A percentile compares a stretch with the other conserved stretches of the same genome.
Evolutionary conservation across 2,113 vertebrate species (phyloP).

Genomic region (Mohoua ochrocephala): DNA sequence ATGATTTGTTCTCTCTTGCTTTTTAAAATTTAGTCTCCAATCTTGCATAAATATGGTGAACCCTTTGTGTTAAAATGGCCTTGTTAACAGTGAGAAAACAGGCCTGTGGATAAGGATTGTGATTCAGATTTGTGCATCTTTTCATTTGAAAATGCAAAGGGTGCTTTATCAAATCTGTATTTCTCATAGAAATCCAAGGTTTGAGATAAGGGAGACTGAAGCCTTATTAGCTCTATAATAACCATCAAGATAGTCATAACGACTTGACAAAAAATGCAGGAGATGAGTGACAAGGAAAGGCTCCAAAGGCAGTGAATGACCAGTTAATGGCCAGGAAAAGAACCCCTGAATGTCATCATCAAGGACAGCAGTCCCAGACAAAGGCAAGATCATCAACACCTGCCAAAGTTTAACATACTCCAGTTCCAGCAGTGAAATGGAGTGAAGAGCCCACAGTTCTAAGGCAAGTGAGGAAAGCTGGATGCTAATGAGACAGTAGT

Average conservation of each 20-base stretch:
- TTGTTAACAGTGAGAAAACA: neutral
- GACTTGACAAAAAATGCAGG: neutral
- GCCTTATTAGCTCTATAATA: neutral
- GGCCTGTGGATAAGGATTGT: accelerated
- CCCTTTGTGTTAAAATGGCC: neutral
- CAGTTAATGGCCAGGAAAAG: neutral
- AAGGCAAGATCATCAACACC: neutral
- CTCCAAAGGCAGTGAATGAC: neutral
- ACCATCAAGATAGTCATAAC: neutral
- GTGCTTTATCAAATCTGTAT: neutral
- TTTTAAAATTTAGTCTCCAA: neutral
- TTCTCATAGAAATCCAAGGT: neutral
- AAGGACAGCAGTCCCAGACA: neutral
- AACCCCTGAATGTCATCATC: neutral
- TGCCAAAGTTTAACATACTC: neutral
- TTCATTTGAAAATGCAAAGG: neutral
- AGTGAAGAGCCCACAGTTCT: neutral
- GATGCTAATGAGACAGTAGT: neutral
- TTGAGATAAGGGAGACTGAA: neutral
- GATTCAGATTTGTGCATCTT: neutral
- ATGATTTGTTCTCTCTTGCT: neutral
- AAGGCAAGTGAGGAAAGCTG: neutral
- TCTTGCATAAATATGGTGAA: neutral
- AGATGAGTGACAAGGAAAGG: neutral
- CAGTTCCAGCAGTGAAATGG: neutral